Base-by-base conservation (phyloP, 1,140 invertebrate species). In the Lysiphlebus fabarum region DNA sequence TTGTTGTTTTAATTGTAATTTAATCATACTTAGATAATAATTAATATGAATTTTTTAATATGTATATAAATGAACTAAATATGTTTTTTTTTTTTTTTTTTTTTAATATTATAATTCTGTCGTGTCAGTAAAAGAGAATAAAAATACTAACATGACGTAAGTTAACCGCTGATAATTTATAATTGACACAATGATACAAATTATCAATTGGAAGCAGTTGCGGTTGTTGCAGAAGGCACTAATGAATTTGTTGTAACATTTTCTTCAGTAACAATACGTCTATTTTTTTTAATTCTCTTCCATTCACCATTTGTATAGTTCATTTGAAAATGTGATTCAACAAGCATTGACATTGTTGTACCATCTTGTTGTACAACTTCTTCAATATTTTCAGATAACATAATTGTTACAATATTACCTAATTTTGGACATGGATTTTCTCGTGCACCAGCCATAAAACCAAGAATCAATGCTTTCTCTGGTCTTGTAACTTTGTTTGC, bases 361-460 rank as follows among this genome's bases (percentile, higher is more conserved):
- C 89, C 87, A 72, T 91, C 90, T 0, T 86, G 74, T 66, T 93
- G 89, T 7, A 83, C 77, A 0, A 93, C 86, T 60, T 87, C 87
- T 72, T 95, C 92, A 66, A 91, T 84, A 76, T 92, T 88, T 72
- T 96, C 93, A 58, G 90, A 93, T 41, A 96, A 80, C 80, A 94
- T 93, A 56, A 97, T 95, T 48, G 92, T 96, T 0, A 96, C 89
- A 67, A 96, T 90, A 72, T 93, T 92, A 62, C 93, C 93, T 64
- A 95, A 82, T 79, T 95, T 91, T 7, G 93, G 93, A 81, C 93
- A 95, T 0, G 95, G 94, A 80, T 97, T 96, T 68, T 95, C 93
- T 82, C 93, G 86, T 6, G 92, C 92, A 2, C 96, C 96, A 64
- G 95, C 95, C 93, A 99, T 98, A 70, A 99, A 99, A 62, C 95